Base-by-base conservation (phyloP, 2,888 invertebrate genomes). In the Ormyrus rosae region DNA sequence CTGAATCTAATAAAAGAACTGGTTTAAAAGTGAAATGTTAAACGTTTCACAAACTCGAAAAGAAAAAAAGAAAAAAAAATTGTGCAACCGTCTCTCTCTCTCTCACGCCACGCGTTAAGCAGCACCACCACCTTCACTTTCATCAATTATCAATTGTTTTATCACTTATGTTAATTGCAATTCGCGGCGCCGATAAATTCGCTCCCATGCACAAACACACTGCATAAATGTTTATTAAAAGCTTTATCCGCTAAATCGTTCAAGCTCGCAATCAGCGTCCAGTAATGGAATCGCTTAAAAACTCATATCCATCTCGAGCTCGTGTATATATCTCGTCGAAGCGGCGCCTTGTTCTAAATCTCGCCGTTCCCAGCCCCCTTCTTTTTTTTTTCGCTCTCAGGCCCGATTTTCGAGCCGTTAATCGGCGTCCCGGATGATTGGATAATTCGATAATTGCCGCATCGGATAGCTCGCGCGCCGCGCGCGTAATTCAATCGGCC, bases 401-500 rank as follows among this genome's bases (percentile, higher is more conserved):
- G 6, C 61, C 9, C 50, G 46, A 6, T 13, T 73, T 73, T 73
- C 34, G 45, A 56, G 63, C 65, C 46, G 48, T 75, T 75, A 75
- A 80, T 80, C 74, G 56, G 46, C 64, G 64, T 13, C 63, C 19
- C 9, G n/a, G 70, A 75, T 72, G 71, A 80, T 76, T 72, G 80
- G 72, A 76, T 72, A 80, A 72, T 76, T 80, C 76, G 76, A 76
- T 71, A 80, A 80, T 80, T 76, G 63, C n/a, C n/a, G 50, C 63
- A 68, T 76, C 76, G 6, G 72, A 76, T 68, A 2, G 11, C 48
- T 8, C 6, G 8, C 55, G 58, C 10, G 34, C 45, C 6, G 8
- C 64, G 58, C 10, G 34, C 45, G 51, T 76, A 68, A 80, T 68
- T 72, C 61, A 72, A 60, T 75, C 48, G 11, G 19, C 4, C 9